Evolutionary conservation across 2,888 invertebrate species (phyloP).

Genomic region (Ditula angustiorana): DNA sequence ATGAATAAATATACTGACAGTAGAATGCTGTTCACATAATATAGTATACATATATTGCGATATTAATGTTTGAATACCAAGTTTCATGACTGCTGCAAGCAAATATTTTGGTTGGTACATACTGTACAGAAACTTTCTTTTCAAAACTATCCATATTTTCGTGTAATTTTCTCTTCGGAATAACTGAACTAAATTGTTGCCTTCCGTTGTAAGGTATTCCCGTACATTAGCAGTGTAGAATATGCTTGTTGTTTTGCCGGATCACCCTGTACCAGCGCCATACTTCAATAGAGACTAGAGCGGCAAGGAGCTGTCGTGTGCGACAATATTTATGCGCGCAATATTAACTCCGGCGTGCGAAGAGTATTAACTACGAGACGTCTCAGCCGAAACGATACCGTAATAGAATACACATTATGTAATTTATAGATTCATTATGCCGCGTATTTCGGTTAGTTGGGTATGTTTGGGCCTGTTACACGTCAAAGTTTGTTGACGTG

Average conservation of each 20-base stretch:
- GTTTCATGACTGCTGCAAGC: too few species aligned
- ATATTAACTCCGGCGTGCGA: constrained; percentile 75
- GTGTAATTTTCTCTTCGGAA: too few species aligned
- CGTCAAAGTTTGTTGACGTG: not conserved
- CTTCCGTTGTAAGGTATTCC: not conserved
- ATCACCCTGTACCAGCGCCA: constrained; percentile 68
- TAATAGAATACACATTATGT: constrained; percentile 38
- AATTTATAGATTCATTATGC: constrained; percentile 37
- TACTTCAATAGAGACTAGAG: constrained; percentile 83
- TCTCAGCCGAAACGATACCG: constrained; percentile 57
- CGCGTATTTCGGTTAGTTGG: constrained; percentile 7
- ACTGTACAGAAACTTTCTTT: too few species aligned
- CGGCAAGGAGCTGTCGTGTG: constrained; percentile 77
- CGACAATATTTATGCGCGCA: constrained; percentile 84
- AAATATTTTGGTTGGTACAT: too few species aligned
- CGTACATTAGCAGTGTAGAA: not conserved
- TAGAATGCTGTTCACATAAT: too few species aligned
- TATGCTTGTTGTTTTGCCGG: not conserved
- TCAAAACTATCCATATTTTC: too few species aligned
- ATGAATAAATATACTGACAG: too few species aligned
- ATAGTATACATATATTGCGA: too few species aligned
- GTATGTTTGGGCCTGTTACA: not conserved
- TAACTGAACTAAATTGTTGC: too few species aligned
- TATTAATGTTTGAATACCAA: too few species aligned
- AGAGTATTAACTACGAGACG: constrained; percentile 67